phyloP scores from a whole-genome alignment of 2,888 invertebrate genomes.

The Melikaiella ostensackeni region DNA sequence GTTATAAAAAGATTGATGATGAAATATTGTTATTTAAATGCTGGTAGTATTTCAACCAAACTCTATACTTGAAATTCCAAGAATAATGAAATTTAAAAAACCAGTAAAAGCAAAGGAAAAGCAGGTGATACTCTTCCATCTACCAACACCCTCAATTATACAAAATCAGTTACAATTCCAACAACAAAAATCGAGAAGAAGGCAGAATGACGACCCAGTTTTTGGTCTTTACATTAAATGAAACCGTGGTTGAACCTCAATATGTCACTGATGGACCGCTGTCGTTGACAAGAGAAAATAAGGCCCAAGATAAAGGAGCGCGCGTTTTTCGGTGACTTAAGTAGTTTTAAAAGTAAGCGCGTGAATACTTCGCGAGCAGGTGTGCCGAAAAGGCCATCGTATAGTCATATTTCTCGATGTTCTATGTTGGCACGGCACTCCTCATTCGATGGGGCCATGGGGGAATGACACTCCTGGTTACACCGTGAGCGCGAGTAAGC shows the following conservation, averaged over 20 bases:
- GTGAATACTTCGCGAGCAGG: slow-evolving; percentile 52
- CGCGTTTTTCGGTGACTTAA: slow-evolving; percentile 9
- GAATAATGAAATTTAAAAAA: background rate
- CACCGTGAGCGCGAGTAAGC: slow-evolving; percentile 64
- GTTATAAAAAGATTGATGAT: too few relatives aligned
- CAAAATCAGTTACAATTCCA: background rate
- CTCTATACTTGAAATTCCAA: background rate
- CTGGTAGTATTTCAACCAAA: too few relatives aligned
- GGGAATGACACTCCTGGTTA: slow-evolving; percentile 60
- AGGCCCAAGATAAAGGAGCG: slow-evolving; percentile 11
- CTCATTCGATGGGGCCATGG: slow-evolving; percentile 45
- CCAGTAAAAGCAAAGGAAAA: background rate
- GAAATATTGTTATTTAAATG: too few relatives aligned
- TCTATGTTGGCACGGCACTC: slow-evolving; percentile 18
- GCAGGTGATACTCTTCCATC: background rate
- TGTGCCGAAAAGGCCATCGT: slow-evolving; percentile 42
- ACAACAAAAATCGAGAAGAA: background rate
- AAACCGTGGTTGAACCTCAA: background rate
- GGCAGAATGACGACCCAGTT: background rate
- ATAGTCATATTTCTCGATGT: slow-evolving; percentile 52
- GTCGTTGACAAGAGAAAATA: slow-evolving; percentile 11
- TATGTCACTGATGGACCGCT: background rate
- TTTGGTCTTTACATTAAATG: slow-evolving; percentile 11
- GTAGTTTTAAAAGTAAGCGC: slow-evolving; percentile 43
- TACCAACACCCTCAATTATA: background rate